Evolutionary conservation across 2,797 vertebrate species (phyloP).

Genomic region (Silurus aristotelis): DNA sequence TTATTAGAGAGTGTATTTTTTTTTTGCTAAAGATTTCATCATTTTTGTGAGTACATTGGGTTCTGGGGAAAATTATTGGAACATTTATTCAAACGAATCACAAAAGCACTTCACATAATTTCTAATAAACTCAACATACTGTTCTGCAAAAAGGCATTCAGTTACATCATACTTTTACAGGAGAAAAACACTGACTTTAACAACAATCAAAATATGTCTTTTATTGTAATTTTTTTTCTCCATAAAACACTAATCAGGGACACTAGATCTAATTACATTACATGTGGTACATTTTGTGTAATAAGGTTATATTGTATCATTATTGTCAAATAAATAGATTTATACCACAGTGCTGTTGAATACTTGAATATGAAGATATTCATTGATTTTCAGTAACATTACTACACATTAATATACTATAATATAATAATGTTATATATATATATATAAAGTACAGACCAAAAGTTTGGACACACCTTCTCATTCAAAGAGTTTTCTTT

Average conservation of each 20-base stretch:
- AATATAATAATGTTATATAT: too few species aligned
- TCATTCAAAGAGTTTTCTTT: too few species aligned
- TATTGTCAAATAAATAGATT: background rate
- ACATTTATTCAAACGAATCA: background rate
- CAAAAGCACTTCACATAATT: too few species aligned
- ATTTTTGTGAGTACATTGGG: background rate
- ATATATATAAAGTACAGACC: too few species aligned
- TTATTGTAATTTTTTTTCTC: background rate
- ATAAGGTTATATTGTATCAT: background rate
- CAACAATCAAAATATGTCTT: background rate
- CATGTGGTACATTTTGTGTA: background rate
- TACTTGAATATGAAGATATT: background rate
- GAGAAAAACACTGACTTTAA: background rate
- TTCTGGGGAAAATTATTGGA: background rate
- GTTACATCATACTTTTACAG: background rate
- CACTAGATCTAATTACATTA: background rate
- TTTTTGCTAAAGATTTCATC: conserved; percentile 1
- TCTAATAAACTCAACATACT: background rate
- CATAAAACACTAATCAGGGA: background rate
- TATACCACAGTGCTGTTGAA: background rate
- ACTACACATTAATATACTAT: too few species aligned
- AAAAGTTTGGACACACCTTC: too few species aligned
- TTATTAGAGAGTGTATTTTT: background rate
- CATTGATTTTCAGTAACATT: background rate
- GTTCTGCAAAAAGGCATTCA: background rate